A percentile compares a stretch with the other conserved stretches of the same genome.
phyloP scores from a whole-genome alignment of 2,888 invertebrate genomes.

The Thereva nobilitata region DNA sequence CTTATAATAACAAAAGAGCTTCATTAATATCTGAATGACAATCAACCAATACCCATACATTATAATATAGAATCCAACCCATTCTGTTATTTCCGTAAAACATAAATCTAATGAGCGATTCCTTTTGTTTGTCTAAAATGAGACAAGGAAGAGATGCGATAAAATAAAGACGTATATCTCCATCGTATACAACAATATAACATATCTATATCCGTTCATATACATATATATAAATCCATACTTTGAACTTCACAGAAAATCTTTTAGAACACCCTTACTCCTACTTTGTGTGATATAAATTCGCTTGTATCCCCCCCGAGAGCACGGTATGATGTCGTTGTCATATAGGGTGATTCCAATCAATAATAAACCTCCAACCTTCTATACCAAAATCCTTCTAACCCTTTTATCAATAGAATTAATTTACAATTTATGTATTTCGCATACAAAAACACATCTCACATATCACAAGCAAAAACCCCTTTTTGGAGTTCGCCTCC shows the following conservation, averaged over 20 bases:
- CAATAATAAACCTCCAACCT: conserved; percentile 25
- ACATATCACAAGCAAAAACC: background rate
- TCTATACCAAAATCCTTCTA: background rate
- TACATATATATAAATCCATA: no score
- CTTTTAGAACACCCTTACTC: no score
- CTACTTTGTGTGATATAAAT: background rate
- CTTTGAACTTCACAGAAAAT: no score
- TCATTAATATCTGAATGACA: background rate
- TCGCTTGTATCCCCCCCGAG: conserved; percentile 3
- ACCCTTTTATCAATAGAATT: conserved; percentile 39
- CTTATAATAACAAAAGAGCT: no score
- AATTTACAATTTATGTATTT: conserved; percentile 41
- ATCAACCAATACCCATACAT: conserved; percentile 10
- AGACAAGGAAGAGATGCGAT: conserved; percentile 4
- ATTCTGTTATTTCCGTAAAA: conserved; percentile 22
- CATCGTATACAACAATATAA: no score
- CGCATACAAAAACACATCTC: conserved; percentile 32
- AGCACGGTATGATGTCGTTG: background rate
- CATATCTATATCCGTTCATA: no score
- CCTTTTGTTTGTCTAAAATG: conserved; percentile 34
- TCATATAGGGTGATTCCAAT: conserved; percentile 14
- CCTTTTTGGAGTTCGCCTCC: no score
- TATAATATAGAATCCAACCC: conserved; percentile 17
- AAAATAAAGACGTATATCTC: no score
- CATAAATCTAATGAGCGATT: conserved; percentile 35